Evolutionary conservation across 2,113 vertebrate genomes (phyloP).

Genomic region (Ibidorhyncha struthersii): DNA sequence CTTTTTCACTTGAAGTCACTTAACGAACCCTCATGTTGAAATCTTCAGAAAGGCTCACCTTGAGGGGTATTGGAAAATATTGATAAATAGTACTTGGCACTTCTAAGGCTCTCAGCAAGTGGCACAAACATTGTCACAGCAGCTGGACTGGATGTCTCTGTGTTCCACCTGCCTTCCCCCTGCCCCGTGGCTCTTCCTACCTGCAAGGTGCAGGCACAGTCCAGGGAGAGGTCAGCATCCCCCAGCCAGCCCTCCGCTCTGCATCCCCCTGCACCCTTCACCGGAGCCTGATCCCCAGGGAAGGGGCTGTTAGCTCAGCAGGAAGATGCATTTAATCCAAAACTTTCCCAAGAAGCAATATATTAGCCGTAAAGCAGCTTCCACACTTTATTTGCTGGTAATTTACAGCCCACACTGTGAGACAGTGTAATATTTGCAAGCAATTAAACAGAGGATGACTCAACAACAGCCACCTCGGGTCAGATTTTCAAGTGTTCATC

Average conservation of each 20-base stretch:
- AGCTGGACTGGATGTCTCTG: background rate
- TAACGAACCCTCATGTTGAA: conserved; percentile 34
- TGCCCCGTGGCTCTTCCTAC: fast-evolving
- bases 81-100: conserved; percentile 37
- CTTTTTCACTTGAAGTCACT: background rate
- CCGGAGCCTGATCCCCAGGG: background rate
- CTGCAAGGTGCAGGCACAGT: background rate
- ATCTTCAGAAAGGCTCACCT: conserved; percentile 34
- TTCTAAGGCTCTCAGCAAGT: background rate
- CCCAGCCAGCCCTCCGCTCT: background rate
- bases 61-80: conserved; percentile 33
- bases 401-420: conserved; percentile 53
- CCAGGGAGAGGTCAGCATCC: background rate
- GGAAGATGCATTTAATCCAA: background rate
- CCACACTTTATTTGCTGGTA: conserved; percentile 29
- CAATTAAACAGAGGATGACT: conserved; percentile 53
- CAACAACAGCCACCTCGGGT: conserved; percentile 27
- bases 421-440: conserved; percentile 49
- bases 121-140: background rate
- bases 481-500: background rate
- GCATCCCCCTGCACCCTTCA: background rate
- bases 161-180: background rate
- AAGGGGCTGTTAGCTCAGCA: background rate
- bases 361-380: conserved; percentile 25
- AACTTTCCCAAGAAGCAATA: conserved; percentile 5